Conservation (phyloP, 2,888 invertebrate genomes). For the Lasioglossum calceatum region DNA sequence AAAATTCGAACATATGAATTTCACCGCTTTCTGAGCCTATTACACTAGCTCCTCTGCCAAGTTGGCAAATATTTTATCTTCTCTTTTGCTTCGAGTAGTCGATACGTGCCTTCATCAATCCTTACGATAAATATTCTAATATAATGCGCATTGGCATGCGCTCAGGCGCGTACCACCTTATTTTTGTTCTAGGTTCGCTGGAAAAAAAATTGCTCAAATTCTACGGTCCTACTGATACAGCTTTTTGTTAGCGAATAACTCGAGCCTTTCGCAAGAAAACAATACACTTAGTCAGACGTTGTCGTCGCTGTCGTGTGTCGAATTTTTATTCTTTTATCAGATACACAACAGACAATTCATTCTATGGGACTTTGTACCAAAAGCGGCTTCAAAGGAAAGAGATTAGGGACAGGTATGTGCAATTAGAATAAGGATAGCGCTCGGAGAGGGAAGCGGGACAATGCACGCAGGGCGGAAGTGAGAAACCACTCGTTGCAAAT, state of each 20-base stretch:
- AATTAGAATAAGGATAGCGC: slow-evolving; percentile 62
- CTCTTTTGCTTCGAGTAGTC: slow-evolving; percentile 21
- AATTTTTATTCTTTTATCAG: neutral
- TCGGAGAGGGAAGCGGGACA: slow-evolving; percentile 61
- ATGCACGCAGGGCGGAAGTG: slow-evolving; percentile 75
- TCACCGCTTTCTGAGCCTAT: neutral
- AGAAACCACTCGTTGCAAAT: slow-evolving; percentile 77
- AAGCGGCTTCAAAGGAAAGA: slow-evolving; percentile 13
- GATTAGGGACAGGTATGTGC: slow-evolving; percentile 40
- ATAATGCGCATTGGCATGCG: slow-evolving; percentile 9
- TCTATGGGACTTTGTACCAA: slow-evolving; percentile 9
- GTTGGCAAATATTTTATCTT: neutral
- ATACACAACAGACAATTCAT: neutral
- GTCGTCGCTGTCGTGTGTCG: neutral
- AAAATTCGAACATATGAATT: slow-evolving; percentile 4
- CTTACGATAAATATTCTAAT: slow-evolving; percentile 15
- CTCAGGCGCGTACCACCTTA: slow-evolving; percentile 1
- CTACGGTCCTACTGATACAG: neutral
- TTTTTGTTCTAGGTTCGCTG: slow-evolving; percentile 16
- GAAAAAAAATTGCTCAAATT: neutral
- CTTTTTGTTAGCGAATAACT: neutral
- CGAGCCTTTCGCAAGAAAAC: neutral
- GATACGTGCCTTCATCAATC: neutral
- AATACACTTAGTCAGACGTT: slow-evolving; percentile 16
- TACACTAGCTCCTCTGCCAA: slow-evolving; percentile 13